A percentile compares a stretch with the other conserved stretches of the same genome.
These are phyloP conservation scores for Nymphalis polychloros DNA, from an alignment of 2,888 invertebrate genomes.

Conservation along the genomic window DNA sequence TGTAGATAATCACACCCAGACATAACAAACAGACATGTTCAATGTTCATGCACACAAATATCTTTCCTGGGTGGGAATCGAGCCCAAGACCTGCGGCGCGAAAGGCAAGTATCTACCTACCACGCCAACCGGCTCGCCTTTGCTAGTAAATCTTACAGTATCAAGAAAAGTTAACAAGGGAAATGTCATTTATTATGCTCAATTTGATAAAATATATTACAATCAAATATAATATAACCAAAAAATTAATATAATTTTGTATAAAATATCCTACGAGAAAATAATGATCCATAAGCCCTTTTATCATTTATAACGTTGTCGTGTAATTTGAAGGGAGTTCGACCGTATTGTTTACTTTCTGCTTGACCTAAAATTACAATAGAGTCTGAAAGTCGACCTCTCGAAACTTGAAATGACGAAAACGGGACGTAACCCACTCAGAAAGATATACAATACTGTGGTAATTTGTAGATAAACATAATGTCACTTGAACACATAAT, in stretches of 20 bases:
- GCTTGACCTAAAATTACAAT: slow-evolving; percentile 52
- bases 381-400: slow-evolving; percentile 40
- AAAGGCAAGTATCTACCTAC: too few species aligned
- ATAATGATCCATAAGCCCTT: neutral
- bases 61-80: too few species aligned
- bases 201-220: neutral
- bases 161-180: neutral
- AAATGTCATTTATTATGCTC: neutral
- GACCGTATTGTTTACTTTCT: slow-evolving; percentile 31
- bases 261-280: neutral
- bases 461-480: neutral
- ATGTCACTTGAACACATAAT: too few species aligned
- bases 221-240: neutral
- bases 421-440: slow-evolving; percentile 8
- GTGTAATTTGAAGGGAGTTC: slow-evolving; percentile 22
- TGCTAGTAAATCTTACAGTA: too few species aligned
- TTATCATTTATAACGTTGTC: slow-evolving; percentile 5
- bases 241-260: neutral
- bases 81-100: too few species aligned
- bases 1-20: too few species aligned
- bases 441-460: slow-evolving; percentile 5
- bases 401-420: slow-evolving; percentile 14
- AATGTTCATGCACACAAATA: too few species aligned
- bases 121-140: too few species aligned
- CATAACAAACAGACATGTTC: too few species aligned